phyloP scores from a whole-genome alignment of 2,113 vertebrate species.

The Lamprotornis superbus region DNA sequence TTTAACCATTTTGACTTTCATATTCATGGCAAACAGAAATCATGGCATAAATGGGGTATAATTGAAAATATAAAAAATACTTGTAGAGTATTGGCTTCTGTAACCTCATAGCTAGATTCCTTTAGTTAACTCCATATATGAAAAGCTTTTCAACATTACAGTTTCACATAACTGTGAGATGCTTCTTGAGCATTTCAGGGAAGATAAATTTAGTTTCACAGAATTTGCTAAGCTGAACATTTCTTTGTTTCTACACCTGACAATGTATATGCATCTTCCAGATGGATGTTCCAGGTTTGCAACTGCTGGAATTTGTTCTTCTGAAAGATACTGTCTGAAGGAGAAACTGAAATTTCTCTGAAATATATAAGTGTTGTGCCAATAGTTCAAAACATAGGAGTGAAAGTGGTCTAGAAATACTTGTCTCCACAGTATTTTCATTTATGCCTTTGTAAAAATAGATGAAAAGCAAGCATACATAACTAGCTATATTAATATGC shows the following conservation, averaged over 20 bases:
- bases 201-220: neutral
- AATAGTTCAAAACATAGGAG: neutral
- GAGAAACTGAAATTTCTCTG: neutral
- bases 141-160: neutral
- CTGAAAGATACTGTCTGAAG: neutral
- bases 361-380: neutral
- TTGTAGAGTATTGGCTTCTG: neutral
- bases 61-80: neutral
- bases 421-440: neutral
- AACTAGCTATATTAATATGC: neutral
- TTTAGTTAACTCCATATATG: neutral
- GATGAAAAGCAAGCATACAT: neutral
- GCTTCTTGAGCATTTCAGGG: neutral
- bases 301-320: neutral
- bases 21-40: neutral
- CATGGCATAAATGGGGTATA: neutral
- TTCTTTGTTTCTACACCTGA: constrained; percentile 5
- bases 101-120: neutral
- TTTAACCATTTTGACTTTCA: neutral
- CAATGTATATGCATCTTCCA: neutral
- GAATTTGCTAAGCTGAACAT: neutral
- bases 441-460: neutral
- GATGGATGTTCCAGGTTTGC: neutral
- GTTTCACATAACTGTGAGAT: neutral
- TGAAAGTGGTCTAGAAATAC: neutral